Evolutionary conservation across 2,888 invertebrate genomes (phyloP).

Genomic region (Cordilura impudica): DNA sequence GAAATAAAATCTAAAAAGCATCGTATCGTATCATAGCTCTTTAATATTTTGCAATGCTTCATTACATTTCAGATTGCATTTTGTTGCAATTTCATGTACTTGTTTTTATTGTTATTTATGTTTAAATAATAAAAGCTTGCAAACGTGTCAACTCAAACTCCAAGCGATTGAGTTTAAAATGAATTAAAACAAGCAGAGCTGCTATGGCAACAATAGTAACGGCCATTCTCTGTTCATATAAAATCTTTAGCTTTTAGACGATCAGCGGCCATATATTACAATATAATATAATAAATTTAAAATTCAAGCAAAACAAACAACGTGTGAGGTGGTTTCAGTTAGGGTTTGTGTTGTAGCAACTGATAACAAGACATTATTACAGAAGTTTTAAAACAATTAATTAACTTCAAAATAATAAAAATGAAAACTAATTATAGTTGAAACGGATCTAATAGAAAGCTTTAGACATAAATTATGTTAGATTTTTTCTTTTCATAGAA

Average conservation of each 20-base stretch:
- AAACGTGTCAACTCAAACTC: conserved; percentile 34
- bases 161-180: conserved; percentile 7
- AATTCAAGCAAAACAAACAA: conserved; percentile 18
- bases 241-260: not conserved
- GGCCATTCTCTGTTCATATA: not conserved
- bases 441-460: not conserved
- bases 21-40: not conserved
- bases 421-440: not conserved
- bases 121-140: conserved; percentile 30
- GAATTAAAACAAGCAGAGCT: not conserved
- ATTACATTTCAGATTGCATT: conserved; percentile 44
- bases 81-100: not conserved
- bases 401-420: not conserved
- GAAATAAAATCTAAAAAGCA: not conserved
- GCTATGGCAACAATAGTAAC: not conserved
- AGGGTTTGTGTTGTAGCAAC: not conserved
- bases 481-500: too few species aligned
- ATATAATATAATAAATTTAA: conserved; percentile 30
- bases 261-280: conserved; percentile 53
- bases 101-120: conserved; percentile 24
- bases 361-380: not conserved
- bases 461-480: not conserved
- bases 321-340: conserved; percentile 48
- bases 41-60: not conserved
- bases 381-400: not conserved